Conservation (phyloP, 2,797 vertebrate species). For the Champsocephalus gunnari region DNA sequence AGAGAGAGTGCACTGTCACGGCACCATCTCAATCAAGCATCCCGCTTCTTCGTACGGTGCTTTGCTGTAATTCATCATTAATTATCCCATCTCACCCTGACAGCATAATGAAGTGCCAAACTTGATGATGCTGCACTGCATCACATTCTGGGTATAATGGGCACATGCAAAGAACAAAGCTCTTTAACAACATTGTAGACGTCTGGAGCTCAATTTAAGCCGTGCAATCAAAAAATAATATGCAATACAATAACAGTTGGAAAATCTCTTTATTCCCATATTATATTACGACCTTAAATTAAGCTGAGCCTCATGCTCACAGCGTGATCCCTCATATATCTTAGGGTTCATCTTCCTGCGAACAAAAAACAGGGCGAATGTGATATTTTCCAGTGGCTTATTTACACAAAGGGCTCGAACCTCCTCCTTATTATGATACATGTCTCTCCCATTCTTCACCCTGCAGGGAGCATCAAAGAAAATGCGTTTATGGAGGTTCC, state of each 20-base stretch:
- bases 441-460: slow-evolving; percentile 46
- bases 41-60: slow-evolving; percentile 29
- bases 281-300: slow-evolving; percentile 50
- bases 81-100: slow-evolving; percentile 59
- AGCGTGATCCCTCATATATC: slow-evolving; percentile 49
- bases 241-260: slow-evolving; percentile 12
- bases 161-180: slow-evolving; percentile 43
- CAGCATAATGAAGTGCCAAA: slow-evolving; percentile 57
- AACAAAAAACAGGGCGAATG: slow-evolving; percentile 54
- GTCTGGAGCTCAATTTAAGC: slow-evolving; percentile 35
- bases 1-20: slow-evolving; percentile 40
- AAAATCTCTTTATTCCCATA: slow-evolving; percentile 49
- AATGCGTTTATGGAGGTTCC: slow-evolving; percentile 52
- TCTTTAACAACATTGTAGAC: slow-evolving; percentile 33
- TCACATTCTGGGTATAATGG: slow-evolving; percentile 47
- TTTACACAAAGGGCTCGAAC: slow-evolving; percentile 64
- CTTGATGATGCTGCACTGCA: slow-evolving; percentile 34
- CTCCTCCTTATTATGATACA: slow-evolving; percentile 57
- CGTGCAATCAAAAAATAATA: slow-evolving; percentile 56
- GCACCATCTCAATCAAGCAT: slow-evolving; percentile 49
- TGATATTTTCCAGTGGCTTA: slow-evolving; percentile 47
- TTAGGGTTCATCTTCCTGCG: slow-evolving; percentile 39
- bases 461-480: slow-evolving; percentile 48
- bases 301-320: slow-evolving; percentile 20
- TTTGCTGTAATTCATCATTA: slow-evolving; percentile 61